Evolutionary conservation across 2,888 invertebrate species (phyloP), one percentile per base, ranked within the genome.

Genomic region (Agrotis ipsilon): DNA sequence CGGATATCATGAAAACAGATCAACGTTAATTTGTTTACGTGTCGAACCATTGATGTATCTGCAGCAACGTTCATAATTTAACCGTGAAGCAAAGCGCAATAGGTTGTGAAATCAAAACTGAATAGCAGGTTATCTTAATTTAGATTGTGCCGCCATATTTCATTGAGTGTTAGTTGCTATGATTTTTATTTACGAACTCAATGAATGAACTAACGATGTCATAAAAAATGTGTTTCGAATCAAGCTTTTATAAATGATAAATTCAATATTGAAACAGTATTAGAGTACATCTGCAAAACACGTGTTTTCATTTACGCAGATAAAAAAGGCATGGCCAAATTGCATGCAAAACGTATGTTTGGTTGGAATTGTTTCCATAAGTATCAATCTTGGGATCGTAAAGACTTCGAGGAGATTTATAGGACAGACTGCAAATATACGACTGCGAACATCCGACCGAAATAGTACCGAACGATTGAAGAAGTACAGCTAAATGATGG

Each of bases 1-100:
- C 69, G 68, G 69, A 82, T 73, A 80, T 82, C 75, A 70, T 63
- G 69, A 75, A 70, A 82, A 79, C 84, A 84, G 68, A 74, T 51
- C 54, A 60, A 59, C 69, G 85, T 63, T 71, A 69, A 68, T 85
- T 72, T 72, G 80, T 69, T 80, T 68, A 73, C 59, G 68, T 60
- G 55, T 62, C 58, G 70, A 74, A 75, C 55, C 66, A 80, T 74
- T 80, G 80, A 76, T 71, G 76, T 73, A 61, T 76, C 54, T 71
- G 67, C 68, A 69, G 39, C 49, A 61, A 65, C 59, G 55, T 60
- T 57, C 52, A 64, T 59, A 67, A 48, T 57, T 66, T 55, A 6
- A 57, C 27, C 27, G 71, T 67, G 63, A 27, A 13, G 19, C 52
- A 67, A 72, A 66, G 46, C 55, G 83, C 49, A 69, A 69, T 71